Evolutionary conservation across 2,113 vertebrate genomes (phyloP).

Genomic region (Lagopus leucura): DNA sequence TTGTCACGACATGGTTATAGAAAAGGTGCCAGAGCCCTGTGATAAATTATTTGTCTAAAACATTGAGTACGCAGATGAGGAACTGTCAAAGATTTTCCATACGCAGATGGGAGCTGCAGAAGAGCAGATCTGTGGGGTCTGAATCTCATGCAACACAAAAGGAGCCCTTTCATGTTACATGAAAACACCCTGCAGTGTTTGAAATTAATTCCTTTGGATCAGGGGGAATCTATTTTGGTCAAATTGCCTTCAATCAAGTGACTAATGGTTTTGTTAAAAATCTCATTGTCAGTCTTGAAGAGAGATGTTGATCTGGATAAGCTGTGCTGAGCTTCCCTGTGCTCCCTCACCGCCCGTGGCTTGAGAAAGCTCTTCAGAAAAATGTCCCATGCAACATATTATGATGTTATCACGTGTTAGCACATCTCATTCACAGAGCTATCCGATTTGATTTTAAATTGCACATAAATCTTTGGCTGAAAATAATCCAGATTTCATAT

Average conservation of each 20-base stretch:
- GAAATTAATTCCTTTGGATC: slow-evolving; percentile 76
- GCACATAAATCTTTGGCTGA: slow-evolving; percentile 18
- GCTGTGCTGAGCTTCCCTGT: slow-evolving; percentile 34
- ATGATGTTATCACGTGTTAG: slow-evolving; percentile 3
- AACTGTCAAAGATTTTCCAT: slow-evolving; percentile 45
- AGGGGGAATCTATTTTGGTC: slow-evolving; percentile 70
- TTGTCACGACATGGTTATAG: neutral
- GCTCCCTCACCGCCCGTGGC: neutral
- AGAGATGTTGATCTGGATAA: slow-evolving; percentile 65
- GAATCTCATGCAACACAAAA: slow-evolving; percentile 62
- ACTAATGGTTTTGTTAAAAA: slow-evolving; percentile 74
- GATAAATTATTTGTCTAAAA: slow-evolving; percentile 58
- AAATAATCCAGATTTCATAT: slow-evolving; percentile 21
- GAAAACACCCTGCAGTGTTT: slow-evolving; percentile 68
- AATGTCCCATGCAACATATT: slow-evolving; percentile 41
- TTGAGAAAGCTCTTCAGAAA: slow-evolving; percentile 61
- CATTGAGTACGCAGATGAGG: slow-evolving; percentile 34
- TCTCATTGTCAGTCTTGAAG: slow-evolving; percentile 56
- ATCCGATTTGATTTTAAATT: slow-evolving; percentile 24
- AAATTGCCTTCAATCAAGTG: slow-evolving; percentile 72
- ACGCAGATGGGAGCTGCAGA: slow-evolving; percentile 57
- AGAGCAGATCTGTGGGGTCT: slow-evolving; percentile 63
- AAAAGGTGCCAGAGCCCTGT: slow-evolving; percentile 26
- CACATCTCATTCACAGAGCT: slow-evolving; percentile 1
- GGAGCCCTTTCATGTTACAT: slow-evolving; percentile 63